Evolutionary conservation across 23 tunicate species (phyloP).

Genomic region (Ascidia mentula): DNA sequence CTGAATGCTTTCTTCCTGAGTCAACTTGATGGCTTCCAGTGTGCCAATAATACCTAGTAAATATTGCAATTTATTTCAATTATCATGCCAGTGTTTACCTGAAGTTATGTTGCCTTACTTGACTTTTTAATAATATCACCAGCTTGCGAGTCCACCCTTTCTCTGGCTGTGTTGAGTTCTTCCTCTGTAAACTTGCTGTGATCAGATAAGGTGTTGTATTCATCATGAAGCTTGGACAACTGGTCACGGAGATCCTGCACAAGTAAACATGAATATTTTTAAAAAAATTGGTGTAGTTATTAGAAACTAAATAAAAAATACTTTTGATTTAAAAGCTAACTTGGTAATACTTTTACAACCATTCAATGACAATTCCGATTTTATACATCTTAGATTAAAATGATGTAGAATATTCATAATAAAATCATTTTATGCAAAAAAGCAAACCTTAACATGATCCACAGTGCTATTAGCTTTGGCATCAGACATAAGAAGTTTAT

Average conservation of each 20-base stretch:
- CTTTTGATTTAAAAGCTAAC: no score
- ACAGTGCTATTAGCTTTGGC: slow-evolving; percentile 51
- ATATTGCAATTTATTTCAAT: neutral
- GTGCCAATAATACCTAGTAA: slow-evolving; percentile 79
- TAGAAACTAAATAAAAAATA: no score
- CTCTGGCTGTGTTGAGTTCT: slow-evolving; percentile 44
- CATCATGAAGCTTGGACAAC: slow-evolving; percentile 38
- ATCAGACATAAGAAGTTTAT: slow-evolving; percentile 39
- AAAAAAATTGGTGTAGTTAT: no score
- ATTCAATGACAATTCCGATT: no score
- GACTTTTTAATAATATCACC: slow-evolving; percentile 75
- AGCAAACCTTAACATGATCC: slow-evolving; percentile 53
- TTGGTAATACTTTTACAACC: no score
- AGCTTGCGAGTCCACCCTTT: slow-evolving; percentile 53
- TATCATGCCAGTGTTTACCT: neutral
- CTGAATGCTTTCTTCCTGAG: slow-evolving; percentile 78
- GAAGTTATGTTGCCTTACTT: slow-evolving; percentile 39
- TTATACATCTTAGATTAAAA: no score
- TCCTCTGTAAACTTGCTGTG: slow-evolving; percentile 28
- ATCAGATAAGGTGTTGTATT: slow-evolving; percentile 35
- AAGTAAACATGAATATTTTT: neutral
- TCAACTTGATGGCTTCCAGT: slow-evolving; percentile 84
- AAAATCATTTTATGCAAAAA: no score
- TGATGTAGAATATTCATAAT: no score
- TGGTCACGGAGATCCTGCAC: slow-evolving; percentile 64